Evolutionary conservation across 2,113 vertebrate genomes (phyloP), one percentile per base, ranked within the genome.

Genomic region (Lepisosteus osseus): DNA sequence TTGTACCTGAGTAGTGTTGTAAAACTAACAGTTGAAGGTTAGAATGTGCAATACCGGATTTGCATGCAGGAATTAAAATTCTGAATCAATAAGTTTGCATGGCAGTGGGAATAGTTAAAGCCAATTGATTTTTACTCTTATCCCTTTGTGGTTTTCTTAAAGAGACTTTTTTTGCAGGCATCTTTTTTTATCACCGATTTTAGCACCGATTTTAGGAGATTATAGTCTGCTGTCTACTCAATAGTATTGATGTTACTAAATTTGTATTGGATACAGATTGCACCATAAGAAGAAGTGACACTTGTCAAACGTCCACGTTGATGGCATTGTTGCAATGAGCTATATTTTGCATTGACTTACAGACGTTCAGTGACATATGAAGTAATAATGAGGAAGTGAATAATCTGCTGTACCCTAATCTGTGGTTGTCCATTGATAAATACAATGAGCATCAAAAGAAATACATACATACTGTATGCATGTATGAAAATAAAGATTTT

Each of bases 211-310:
- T 54, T 61, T 7, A 11, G 41, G 72, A 74, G 42, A 56, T 69
- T 57, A 54, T 61, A 74, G 55, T 45, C 47, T 62, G 17, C 63
- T 13, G 6, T 40, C 11, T 45, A 65, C 64, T 74, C 73, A 40
- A 70, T 74, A 74, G 11, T 74, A 74, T 70, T 56, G 68, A 74
- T 74, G 73, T 41, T 56, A 65, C 42, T 9, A 51, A 51, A 9
- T 6, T 51, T 51, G 47, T 9, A 6, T 5, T 51, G 47, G 47
- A 5, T 51, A 51, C 47, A 51, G 47, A 51, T 51, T 51, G 9
- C 9, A 51, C 47, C 9, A 51, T 51, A 9, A 9, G 47, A 51
- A 51, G 47, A 9, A 51, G 47, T 29, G 29, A 29, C 29, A 29
- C 29, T 29, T 29, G 29, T 29, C 0, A 29, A 29, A 29, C 29